Percentiles rank a stretch among this genome's conserved stretches.
Conservation (phyloP, 2,888 invertebrate genomes). For the Acrobasis repandana region DNA sequence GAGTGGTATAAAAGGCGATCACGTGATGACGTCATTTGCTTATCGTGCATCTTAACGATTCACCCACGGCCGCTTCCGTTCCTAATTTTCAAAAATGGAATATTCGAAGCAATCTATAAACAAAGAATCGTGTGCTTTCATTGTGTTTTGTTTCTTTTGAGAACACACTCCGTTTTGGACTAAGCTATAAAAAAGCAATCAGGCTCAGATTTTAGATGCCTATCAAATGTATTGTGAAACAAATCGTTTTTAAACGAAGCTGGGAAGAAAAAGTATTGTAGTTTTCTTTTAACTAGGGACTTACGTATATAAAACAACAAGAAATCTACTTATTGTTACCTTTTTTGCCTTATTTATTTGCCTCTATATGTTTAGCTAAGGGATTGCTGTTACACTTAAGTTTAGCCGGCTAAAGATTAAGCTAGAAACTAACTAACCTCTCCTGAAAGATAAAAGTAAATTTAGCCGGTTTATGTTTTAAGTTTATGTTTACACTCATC, state of each 20-base stretch:
- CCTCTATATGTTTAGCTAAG: too few relatives aligned
- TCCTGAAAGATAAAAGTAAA: too few relatives aligned
- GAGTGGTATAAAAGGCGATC: slow-evolving; percentile 33
- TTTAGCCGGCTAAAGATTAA: too few relatives aligned
- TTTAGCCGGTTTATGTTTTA: too few relatives aligned
- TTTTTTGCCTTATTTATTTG: too few relatives aligned
- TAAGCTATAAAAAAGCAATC: slow-evolving; percentile 18
- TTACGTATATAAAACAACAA: too few relatives aligned
- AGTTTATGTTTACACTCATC: too few relatives aligned
- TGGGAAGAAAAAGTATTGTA: neutral
- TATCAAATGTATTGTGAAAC: neutral
- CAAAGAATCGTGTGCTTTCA: slow-evolving; percentile 14
- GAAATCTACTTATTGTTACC: too few relatives aligned
- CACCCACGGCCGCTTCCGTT: slow-evolving; percentile 57
- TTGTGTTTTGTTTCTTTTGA: slow-evolving; percentile 7
- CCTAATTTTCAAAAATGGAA: slow-evolving; percentile 41
- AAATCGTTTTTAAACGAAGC: slow-evolving; percentile 23
- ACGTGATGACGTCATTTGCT: slow-evolving; percentile 65
- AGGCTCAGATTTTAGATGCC: slow-evolving; percentile 5
- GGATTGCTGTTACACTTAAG: too few relatives aligned
- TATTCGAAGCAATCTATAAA: slow-evolving; percentile 5
- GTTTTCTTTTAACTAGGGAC: too few relatives aligned
- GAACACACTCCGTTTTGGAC: neutral
- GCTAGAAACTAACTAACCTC: too few relatives aligned
- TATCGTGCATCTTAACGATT: slow-evolving; percentile 62